Conservation (phyloP, 2,113 vertebrate genomes). For the Phoenicopterus ruber region DNA sequence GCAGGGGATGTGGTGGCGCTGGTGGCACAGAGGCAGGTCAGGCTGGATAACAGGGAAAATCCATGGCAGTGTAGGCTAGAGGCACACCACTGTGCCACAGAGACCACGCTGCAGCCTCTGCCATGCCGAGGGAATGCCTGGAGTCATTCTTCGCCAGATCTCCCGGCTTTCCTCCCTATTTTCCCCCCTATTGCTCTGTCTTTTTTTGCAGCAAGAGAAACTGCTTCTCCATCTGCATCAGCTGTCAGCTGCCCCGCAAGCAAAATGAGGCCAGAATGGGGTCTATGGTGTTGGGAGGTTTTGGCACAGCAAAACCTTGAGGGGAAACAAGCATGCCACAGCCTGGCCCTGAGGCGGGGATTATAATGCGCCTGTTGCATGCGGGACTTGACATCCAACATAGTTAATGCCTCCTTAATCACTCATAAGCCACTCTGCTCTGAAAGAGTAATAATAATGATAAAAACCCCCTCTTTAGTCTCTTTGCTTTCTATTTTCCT, state of each 20-base stretch:
- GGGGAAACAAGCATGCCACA: accelerated
- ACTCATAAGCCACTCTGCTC: constrained; percentile 20
- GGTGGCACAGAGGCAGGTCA: neutral
- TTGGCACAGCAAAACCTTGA: neutral
- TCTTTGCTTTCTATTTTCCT: constrained; percentile 25
- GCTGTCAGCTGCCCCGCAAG: neutral
- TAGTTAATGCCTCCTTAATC: constrained; percentile 48
- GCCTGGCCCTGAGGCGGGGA: neutral
- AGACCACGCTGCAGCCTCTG: neutral
- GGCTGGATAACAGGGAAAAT: neutral
- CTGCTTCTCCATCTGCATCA: neutral
- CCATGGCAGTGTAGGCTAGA: neutral
- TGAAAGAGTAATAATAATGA: neutral
- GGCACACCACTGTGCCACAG: accelerated
- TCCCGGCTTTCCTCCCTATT: neutral
- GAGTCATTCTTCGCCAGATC: too few relatives aligned
- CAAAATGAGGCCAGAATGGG: neutral
- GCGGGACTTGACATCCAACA: neutral
- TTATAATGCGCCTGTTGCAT: neutral
- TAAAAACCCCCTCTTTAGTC: neutral
- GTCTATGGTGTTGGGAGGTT: neutral
- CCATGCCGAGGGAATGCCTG: accelerated
- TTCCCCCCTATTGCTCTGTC: accelerated
- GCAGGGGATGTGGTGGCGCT: neutral
- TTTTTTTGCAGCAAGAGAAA: neutral